Evolutionary conservation across 2,113 vertebrate genomes (phyloP), one percentile per base, ranked within the genome.

Genomic region (Nestor notabilis): DNA sequence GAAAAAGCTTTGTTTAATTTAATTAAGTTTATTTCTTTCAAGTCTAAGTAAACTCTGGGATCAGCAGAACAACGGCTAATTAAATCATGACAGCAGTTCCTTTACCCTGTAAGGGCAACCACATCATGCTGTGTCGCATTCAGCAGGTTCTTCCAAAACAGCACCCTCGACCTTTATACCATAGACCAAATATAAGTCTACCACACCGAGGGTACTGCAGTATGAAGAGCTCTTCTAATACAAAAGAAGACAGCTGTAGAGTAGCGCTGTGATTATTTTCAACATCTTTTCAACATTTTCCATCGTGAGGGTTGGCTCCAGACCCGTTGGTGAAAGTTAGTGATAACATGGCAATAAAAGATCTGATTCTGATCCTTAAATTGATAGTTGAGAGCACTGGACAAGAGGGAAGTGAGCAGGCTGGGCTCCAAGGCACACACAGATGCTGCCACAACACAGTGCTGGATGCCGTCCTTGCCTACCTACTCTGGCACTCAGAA

Each of bases 1-100:
- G 74, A 81, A 94, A 93, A 33, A 74, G 50, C 83, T 92, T 94
- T 84, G 64, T 88, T 96, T 95, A 83, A 95, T 87, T 95, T 97
- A 98, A 98, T 98, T 97, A 95, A 75, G 95, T 94, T 96, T 92
- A 89, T 82, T 94, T 96, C 93, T 98, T 98, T 98, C 95, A 97
- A 93, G 97, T 96, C 95, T 96, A 76, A 95, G 85, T 95, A 96
- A 97, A 97, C 91, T 75, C 46, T 2, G 68, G 53, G 44, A 81
- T 93, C 78, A 44, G 49, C 46, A 97, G 92, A 96, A 88, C 7
- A 37, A 81, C 63, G 37, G 88, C 87, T 98, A 97, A 98, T 97
- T 85, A 96, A 91, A 97, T 97, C 85, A 91, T 29, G 53, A 80
- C 76, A 92, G 90, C 70, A 83, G 87, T 76, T 95, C 81, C 83